Conservation (phyloP, 2,113 vertebrate genomes). For the Saiga tatarica region DNA sequence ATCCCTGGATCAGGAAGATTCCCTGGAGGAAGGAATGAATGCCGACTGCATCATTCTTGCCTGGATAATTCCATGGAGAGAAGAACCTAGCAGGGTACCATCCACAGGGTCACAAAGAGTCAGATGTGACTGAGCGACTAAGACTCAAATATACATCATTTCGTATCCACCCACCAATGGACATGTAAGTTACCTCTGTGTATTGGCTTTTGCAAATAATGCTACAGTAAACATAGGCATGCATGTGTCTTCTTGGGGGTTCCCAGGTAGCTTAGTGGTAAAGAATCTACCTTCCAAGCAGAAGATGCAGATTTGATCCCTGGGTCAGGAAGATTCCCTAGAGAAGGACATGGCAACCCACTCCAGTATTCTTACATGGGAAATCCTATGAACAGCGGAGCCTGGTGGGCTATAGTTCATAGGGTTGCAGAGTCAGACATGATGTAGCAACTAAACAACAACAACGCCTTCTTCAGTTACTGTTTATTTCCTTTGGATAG, state of each 20-base stretch:
- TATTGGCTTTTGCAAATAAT: not conserved
- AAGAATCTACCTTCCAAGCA: not conserved
- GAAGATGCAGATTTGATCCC: not conserved
- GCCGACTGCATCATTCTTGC: not conserved
- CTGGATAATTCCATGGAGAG: not conserved
- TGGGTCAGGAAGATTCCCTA: not conserved
- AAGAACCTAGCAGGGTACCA: not conserved
- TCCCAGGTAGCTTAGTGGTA: not conserved
- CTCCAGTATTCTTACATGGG: not conserved
- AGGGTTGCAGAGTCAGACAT: not conserved
- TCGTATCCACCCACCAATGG: not conserved
- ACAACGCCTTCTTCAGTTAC: not conserved
- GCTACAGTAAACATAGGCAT: not conserved
- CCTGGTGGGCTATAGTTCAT: not conserved
- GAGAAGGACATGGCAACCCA: not conserved
- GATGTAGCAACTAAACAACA: not conserved
- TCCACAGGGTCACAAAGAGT: too few species aligned
- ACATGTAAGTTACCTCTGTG: not conserved
- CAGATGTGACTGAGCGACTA: too few species aligned
- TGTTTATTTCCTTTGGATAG: not conserved
- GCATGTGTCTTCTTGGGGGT: not conserved
- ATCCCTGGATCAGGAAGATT: not conserved
- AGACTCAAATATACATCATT: too few species aligned
- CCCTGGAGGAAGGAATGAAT: not conserved
- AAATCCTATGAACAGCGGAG: not conserved